Evolutionary conservation across 2,113 vertebrate genomes (phyloP).

Genomic region (Heterotis niloticus): DNA sequence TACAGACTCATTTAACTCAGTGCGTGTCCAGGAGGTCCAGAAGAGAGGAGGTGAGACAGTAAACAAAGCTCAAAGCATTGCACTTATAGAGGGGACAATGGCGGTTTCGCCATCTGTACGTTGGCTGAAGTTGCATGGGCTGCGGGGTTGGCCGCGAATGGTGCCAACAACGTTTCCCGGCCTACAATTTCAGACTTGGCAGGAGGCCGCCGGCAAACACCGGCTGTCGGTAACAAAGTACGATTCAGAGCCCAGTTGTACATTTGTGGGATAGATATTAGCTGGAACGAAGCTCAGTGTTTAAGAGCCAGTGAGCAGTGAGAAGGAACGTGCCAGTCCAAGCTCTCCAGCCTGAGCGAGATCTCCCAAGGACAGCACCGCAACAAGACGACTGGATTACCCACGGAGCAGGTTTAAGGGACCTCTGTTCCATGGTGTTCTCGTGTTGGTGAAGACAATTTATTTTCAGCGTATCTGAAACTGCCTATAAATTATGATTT

Average conservation of each 20-base stretch:
- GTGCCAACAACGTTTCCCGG: slow-evolving; percentile 1
- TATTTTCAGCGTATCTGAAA: no score
- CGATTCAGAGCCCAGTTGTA: slow-evolving; percentile 3
- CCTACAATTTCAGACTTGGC: slow-evolving; percentile 17
- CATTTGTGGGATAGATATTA: slow-evolving; percentile 14
- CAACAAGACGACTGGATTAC: background rate
- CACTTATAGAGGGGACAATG: slow-evolving; percentile 32
- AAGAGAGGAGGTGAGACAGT: background rate
- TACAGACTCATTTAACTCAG: background rate
- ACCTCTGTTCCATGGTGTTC: background rate
- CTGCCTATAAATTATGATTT: no score
- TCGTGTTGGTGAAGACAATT: background rate
- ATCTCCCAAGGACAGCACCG: background rate
- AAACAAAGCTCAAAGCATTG: slow-evolving; percentile 5
- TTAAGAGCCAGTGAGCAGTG: slow-evolving; percentile 13
- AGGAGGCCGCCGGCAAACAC: slow-evolving; percentile 19
- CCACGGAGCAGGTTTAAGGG: background rate
- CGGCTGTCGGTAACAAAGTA: slow-evolving; percentile 1
- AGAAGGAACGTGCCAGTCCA: slow-evolving; percentile 7
- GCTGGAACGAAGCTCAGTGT: slow-evolving; percentile 15
- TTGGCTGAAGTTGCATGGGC: background rate
- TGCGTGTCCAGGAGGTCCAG: background rate
- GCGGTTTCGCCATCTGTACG: background rate
- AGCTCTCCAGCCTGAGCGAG: background rate
- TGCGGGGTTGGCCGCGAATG: slow-evolving; percentile 7